Evolutionary conservation across 2,113 vertebrate genomes (phyloP).

Genomic region (Toxotes chatareus): DNA sequence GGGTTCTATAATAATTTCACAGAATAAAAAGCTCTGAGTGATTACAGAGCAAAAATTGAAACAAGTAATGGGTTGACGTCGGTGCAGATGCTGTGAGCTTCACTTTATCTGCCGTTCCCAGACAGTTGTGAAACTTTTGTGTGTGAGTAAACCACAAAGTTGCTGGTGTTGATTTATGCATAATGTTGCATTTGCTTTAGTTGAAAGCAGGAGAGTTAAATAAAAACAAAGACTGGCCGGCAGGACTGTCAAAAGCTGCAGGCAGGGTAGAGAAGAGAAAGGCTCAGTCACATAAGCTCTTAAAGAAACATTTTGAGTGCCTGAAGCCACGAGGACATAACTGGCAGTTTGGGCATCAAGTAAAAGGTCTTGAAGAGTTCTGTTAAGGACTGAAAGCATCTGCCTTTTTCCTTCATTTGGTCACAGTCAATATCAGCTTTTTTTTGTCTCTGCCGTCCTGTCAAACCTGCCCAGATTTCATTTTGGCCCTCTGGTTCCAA

Average conservation of each 20-base stretch:
- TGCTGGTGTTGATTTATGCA: constrained; percentile 46
- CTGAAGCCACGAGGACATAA: not conserved
- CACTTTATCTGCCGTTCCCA: constrained; percentile 55
- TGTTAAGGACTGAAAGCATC: not conserved
- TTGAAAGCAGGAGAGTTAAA: constrained; percentile 25
- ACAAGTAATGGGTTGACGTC: constrained; percentile 3
- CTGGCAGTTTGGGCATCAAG: not conserved
- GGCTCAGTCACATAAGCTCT: not conserved
- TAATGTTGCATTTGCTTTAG: constrained; percentile 31
- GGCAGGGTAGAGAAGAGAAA: constrained; percentile 14
- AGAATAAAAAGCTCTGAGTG: constrained; percentile 26
- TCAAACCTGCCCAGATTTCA: not conserved
- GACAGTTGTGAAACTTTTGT: constrained; percentile 24
- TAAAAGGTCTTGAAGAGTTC: constrained; percentile 14
- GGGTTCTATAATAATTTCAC: not conserved
- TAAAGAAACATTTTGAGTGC: constrained; percentile 1
- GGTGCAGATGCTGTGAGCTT: constrained; percentile 39
- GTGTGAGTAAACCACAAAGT: constrained; percentile 24
- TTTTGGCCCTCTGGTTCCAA: not conserved
- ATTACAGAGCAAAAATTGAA: constrained; percentile 27
- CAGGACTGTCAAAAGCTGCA: constrained; percentile 24
- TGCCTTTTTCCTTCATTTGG: not conserved
- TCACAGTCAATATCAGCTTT: not conserved
- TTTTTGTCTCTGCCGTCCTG: not conserved
- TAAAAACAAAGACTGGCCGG: constrained; percentile 15